A percentile compares a stretch with the other conserved stretches of the same genome.
These are phyloP conservation scores for Antennarius maculatus DNA, from an alignment of 2,797 vertebrate species.

Conservation along the genomic window DNA sequence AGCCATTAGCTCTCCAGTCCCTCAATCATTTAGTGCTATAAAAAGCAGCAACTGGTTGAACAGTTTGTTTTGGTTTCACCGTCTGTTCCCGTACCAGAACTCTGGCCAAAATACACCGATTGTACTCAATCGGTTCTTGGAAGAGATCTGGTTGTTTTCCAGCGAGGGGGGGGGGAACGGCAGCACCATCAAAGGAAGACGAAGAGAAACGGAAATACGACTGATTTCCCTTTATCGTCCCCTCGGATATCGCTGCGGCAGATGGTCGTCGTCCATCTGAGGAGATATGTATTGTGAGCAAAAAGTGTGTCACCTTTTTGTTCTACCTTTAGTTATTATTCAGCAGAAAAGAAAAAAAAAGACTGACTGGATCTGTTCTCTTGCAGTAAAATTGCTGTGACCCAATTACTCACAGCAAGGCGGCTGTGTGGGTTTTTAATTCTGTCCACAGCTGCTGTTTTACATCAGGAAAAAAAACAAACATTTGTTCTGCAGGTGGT, in stretches of 20 bases:
- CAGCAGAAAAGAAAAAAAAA: slow-evolving; percentile 11
- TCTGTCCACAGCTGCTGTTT: neutral
- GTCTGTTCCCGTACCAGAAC: slow-evolving; percentile 25
- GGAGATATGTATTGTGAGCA: slow-evolving; percentile 1
- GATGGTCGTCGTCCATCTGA: neutral
- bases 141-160: slow-evolving; percentile 28
- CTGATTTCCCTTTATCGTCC: neutral
- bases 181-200: neutral
- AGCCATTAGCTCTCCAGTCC: slow-evolving; percentile 10
- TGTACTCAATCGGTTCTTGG: slow-evolving; percentile 33
- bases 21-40: slow-evolving; percentile 21
- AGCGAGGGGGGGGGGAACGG: slow-evolving; percentile 5
- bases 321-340: slow-evolving; percentile 1
- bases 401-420: slow-evolving; percentile 27
- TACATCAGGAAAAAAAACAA: neutral
- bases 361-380: neutral
- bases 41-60: slow-evolving; percentile 26
- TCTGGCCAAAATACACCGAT: slow-evolving; percentile 36
- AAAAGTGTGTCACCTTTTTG: slow-evolving; percentile 9
- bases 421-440: slow-evolving; percentile 1
- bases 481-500: neutral
- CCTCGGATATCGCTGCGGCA: slow-evolving; percentile 2
- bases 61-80: slow-evolving; percentile 51
- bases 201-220: slow-evolving; percentile 10
- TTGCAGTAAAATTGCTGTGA: slow-evolving; percentile 13